phyloP scores from a whole-genome alignment of 1,140 invertebrate genomes.

The Drosophila obscura region DNA sequence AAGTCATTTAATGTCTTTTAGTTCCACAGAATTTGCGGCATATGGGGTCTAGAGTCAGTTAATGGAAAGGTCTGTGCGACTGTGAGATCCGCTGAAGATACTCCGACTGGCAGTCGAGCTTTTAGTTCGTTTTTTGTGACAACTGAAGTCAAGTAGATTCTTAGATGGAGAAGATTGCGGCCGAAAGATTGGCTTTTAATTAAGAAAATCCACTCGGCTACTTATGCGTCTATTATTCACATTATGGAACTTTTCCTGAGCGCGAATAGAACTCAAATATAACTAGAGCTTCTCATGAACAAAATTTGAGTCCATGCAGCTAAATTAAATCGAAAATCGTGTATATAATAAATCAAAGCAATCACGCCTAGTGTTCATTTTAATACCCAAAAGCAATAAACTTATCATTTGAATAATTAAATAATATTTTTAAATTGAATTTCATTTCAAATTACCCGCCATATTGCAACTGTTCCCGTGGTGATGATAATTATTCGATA shows the following conservation, averaged over 20 bases:
- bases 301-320: neutral
- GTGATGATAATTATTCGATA: too few species aligned
- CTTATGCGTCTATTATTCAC: neutral
- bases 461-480: too few species aligned
- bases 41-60: constrained; percentile 49
- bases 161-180: constrained; percentile 26
- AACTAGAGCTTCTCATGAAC: too few species aligned
- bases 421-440: too few species aligned
- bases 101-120: neutral
- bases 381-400: neutral
- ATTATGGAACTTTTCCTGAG: neutral
- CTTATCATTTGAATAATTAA: too few species aligned
- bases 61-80: constrained; percentile 70
- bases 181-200: constrained; percentile 14
- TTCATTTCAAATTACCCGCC: neutral
- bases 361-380: too few species aligned
- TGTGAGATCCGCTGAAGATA: constrained; percentile 56
- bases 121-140: constrained; percentile 3
- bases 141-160: constrained; percentile 21
- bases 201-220: constrained; percentile 1
- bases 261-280: too few species aligned
- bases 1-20: constrained; percentile 60
- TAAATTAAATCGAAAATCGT: too few species aligned
- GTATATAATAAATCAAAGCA: too few species aligned
- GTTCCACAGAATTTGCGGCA: constrained; percentile 63